Base-by-base conservation (phyloP, 2,888 invertebrate genomes). In the Cephalotes varians region DNA sequence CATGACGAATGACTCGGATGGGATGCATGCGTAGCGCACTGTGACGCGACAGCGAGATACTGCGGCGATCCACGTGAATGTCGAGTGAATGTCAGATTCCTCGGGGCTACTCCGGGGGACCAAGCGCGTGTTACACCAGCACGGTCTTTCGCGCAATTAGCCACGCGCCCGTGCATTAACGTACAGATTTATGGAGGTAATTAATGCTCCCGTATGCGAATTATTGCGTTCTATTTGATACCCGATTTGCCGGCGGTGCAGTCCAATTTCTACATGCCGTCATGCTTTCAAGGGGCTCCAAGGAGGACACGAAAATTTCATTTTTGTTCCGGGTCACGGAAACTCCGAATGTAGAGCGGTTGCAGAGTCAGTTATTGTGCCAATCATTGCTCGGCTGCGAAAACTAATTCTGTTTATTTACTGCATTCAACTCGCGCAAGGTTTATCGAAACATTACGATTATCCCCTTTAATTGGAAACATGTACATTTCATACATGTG, bases 81-180 rank as follows among this genome's bases (percentile, higher is more conserved):
- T 79, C 62, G 62, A 86, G 71, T 76, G 72, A 81, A 81, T 88
- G 79, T 79, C 62, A 71, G 87, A 88, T 88, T 89, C 89, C 88
- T 85, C 84, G 77, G 69, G 79, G 60, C 73, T 49, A 49, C 72
- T 81, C 60, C 47, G 28, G 56, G 40, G 37, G 60, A 37, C 62
- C 83, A 71, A 54, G 64, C 76, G 60, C 76, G 81, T 67, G 83
- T 81, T 83, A 21, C 80, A 77, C 64, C 64, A 18, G 79, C 81
- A 84, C 60, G 88, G 87, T 86, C 90, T 88, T 90, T 87, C 87
- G 85, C 79, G 86, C 87, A 90, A 90, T 90, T 90, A 90, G 88
- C 83, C 83, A 71, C 67, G 84, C 80, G 82, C 56, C 58, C 84
- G 88, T 85, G 87, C 88, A 90, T 90, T 87, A 90, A 88, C 85